Evolutionary conservation across 2,888 invertebrate species (phyloP), one percentile per base, ranked within the genome.

Genomic region (Teleiodes luculella): DNA sequence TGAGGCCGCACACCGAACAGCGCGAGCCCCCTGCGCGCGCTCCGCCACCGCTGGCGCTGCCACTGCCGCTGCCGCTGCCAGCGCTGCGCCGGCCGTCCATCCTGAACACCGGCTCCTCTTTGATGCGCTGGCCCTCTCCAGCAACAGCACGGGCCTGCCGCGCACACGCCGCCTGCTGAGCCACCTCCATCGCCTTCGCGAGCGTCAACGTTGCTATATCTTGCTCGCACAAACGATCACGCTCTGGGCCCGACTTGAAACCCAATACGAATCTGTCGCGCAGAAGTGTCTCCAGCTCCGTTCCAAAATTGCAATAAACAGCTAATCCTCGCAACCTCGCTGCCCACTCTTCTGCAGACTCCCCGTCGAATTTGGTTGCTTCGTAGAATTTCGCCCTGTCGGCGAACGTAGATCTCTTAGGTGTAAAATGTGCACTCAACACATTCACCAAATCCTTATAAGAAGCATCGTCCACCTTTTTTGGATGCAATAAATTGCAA

Each of bases 181-280:
- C 61, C 8, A 58, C 8, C 43, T 59, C 57, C 33, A 59, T 10
- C 2, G 61, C 59, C 13, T 8, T 50, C n/a, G 59, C 18, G 1
- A 61, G 31, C 4, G 57, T 59, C 10, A 59, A 30, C 10, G 55
- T 54, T 3, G 56, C 14, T 10, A 54, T 33, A 7, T 49, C 41
- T n/a, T 58, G 46, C 16, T 57, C 57, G 39, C 49, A 58, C n/a
- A 61, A 30, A 10, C 55, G 57, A 8, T 59, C 58, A 16, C 59
- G 56, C 28, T 56, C 57, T 13, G 61, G 54, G 8, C 61, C 60
- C 7, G 56, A 31, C 10, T 48, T 55, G 37, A 59, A 43, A 28
- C 60, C 62, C 33, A 64, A 57, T 47, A 64, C 56, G 39, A 62
- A 64, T 50, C 58, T 59, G 39, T 65, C 63, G n/a, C 39, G 48